Evolutionary conservation across 2,888 invertebrate genomes (phyloP).

Genomic region (Zeuzera pyrina): DNA sequence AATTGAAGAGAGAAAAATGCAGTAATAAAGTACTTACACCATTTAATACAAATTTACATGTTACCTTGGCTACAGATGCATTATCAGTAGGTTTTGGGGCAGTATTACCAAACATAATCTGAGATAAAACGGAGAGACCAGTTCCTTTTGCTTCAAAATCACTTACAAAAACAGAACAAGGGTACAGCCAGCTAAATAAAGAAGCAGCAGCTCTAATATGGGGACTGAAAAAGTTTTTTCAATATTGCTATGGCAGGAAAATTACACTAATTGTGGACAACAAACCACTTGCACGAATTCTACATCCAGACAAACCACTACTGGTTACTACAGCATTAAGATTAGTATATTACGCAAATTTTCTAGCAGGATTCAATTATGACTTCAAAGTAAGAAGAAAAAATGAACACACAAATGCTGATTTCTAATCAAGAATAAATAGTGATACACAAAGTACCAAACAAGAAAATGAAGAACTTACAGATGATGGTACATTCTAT

Average conservation of each 20-base stretch:
- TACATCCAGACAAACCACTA: slow-evolving; percentile 22
- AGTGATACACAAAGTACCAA: no score
- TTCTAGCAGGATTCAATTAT: slow-evolving; percentile 19
- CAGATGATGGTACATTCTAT: slow-evolving; percentile 2
- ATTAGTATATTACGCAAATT: slow-evolving; percentile 18
- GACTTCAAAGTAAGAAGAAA: slow-evolving; percentile 13
- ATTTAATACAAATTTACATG: slow-evolving; percentile 19
- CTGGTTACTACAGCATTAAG: slow-evolving; percentile 16
- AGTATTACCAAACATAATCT: slow-evolving; percentile 22
- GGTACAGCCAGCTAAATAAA: slow-evolving; percentile 35
- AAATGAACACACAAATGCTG: slow-evolving; percentile 10
- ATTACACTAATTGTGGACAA: slow-evolving; percentile 28
- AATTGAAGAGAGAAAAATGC: slow-evolving; percentile 18
- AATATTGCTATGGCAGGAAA: slow-evolving; percentile 30
- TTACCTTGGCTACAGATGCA: slow-evolving; percentile 32
- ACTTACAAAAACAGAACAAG: slow-evolving; percentile 26
- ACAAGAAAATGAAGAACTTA: background rate
- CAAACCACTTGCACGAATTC: slow-evolving; percentile 26
- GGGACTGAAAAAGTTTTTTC: slow-evolving; percentile 31
- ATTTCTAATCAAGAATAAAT: slow-evolving; percentile 7
- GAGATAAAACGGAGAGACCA: slow-evolving; percentile 28
- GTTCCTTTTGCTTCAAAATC: slow-evolving; percentile 32
- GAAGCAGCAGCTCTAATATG: slow-evolving; percentile 31
- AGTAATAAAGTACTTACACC: slow-evolving; percentile 16
- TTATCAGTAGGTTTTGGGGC: slow-evolving; percentile 27